Evolutionary conservation across 2,113 vertebrate species (phyloP).

Genomic region (Thinocorus orbignyianus): DNA sequence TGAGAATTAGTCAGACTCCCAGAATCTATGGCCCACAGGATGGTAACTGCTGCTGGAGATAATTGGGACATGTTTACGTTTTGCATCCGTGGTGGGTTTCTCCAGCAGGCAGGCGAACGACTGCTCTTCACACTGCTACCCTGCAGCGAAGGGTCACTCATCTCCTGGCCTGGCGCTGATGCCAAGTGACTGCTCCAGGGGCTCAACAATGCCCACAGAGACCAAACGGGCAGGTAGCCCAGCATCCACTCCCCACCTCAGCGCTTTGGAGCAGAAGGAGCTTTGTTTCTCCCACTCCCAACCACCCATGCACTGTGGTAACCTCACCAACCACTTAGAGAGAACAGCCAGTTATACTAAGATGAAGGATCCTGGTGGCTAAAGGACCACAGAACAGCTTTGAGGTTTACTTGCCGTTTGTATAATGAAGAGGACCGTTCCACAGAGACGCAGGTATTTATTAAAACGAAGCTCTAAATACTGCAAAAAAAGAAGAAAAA

Average conservation of each 20-base stretch:
- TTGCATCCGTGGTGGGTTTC: background rate
- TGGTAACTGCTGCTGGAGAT: background rate
- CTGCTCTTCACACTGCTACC: background rate
- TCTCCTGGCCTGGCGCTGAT: background rate
- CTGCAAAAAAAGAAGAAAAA: constrained; percentile 70
- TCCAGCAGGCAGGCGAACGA: fast-evolving
- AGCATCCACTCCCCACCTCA: background rate
- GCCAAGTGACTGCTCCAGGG: background rate
- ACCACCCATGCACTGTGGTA: background rate
- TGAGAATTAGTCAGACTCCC: background rate
- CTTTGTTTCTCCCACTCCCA: background rate
- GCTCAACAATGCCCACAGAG: background rate
- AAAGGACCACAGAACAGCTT: background rate
- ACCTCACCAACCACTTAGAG: background rate
- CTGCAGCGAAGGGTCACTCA: fast-evolving
- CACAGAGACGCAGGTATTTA: constrained; percentile 81
- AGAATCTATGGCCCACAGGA: background rate
- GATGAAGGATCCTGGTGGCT: background rate
- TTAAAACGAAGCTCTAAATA: constrained; percentile 90
- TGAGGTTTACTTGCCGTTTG: constrained; percentile 83
- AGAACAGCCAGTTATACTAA: background rate
- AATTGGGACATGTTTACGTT: background rate
- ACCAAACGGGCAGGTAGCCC: background rate
- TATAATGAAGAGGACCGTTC: constrained; percentile 83
- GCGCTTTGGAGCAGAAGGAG: background rate